A percentile compares a stretch with the other conserved stretches of the same genome.
Evolutionary conservation across 2,797 vertebrate species (phyloP).

Genomic region (Peromyscus melanophrys): DNA sequence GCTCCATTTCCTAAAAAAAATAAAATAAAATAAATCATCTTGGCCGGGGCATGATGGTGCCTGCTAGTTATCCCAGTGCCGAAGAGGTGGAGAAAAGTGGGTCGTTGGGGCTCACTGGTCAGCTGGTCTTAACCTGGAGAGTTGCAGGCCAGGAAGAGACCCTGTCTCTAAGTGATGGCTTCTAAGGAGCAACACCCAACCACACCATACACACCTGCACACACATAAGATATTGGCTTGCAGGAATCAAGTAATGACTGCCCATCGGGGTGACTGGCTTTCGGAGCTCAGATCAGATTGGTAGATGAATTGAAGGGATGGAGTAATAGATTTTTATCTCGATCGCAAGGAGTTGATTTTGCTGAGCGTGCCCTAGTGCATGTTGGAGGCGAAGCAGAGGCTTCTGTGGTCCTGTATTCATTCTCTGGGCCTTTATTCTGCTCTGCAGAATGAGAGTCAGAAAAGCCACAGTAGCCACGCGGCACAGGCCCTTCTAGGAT

Average conservation of each 20-base stretch:
- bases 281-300: neutral
- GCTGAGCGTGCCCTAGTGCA: neutral
- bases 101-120: neutral
- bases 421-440: neutral
- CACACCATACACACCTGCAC: neutral
- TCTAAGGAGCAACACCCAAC: neutral
- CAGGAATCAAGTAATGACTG: neutral
- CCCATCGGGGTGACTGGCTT: too few species aligned
- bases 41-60: neutral
- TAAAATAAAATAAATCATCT: fast-evolving
- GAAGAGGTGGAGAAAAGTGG: neutral
- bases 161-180: neutral
- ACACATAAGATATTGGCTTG: neutral
- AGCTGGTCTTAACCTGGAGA: neutral
- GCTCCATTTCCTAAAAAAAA: neutral
- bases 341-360: neutral
- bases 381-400: neutral
- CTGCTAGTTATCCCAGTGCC: neutral
- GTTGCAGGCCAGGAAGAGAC: neutral
- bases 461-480: fast-evolving
- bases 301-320: neutral
- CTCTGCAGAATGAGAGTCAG: neutral
- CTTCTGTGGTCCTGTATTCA: neutral
- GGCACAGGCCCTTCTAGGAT: fast-evolving
- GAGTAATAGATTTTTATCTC: neutral